phyloP scores from a whole-genome alignment of 2,113 vertebrate genomes.

The Odocoileus hemionus region DNA sequence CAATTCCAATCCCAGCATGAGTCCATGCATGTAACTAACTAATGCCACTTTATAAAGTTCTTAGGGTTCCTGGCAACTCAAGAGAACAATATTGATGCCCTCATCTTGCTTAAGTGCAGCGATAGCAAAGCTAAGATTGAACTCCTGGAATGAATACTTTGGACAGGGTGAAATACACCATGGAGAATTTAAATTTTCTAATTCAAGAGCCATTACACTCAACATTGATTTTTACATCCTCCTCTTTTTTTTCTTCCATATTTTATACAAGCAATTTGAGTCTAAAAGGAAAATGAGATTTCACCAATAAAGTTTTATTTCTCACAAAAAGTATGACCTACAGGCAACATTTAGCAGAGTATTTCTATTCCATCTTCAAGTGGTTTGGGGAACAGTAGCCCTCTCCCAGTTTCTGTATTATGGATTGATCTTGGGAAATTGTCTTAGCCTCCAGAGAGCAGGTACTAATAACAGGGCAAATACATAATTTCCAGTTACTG shows the following conservation, averaged over 20 bases:
- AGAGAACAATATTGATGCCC: background rate
- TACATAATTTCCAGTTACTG: background rate
- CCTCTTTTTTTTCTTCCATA: background rate
- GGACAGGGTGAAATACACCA: background rate
- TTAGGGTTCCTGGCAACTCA: background rate
- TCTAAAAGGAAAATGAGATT: slow-evolving; percentile 21
- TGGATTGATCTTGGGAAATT: background rate
- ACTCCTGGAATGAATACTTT: slow-evolving; percentile 9
- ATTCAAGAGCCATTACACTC: background rate
- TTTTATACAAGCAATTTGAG: background rate
- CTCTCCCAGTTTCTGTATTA: background rate
- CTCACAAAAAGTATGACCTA: background rate
- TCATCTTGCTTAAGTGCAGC: background rate
- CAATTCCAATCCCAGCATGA: background rate
- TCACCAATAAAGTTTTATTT: background rate
- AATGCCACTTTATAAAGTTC: background rate
- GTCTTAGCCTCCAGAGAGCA: background rate
- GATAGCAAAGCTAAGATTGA: background rate
- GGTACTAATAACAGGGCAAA: background rate
- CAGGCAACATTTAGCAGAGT: background rate
- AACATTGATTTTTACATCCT: background rate
- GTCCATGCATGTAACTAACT: background rate
- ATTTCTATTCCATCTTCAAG: background rate
- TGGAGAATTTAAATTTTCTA: background rate
- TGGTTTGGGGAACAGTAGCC: background rate